Evolutionary conservation across 1,140 invertebrate genomes (phyloP).

Genomic region (Acromyrmex heyeri): DNA sequence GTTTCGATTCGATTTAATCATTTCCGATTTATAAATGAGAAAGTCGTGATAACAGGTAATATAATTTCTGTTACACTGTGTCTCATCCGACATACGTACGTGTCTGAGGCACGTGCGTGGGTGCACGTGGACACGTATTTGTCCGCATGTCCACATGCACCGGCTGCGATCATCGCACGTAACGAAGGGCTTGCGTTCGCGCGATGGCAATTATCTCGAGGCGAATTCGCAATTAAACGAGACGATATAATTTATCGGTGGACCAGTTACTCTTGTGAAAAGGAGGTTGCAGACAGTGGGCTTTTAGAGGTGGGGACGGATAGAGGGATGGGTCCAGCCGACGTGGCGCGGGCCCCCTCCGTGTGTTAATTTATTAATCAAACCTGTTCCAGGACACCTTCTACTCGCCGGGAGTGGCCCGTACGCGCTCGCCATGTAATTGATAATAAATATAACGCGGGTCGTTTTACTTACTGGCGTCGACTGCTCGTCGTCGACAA

Average conservation of each 20-base stretch:
- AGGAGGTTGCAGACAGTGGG: conserved; percentile 39
- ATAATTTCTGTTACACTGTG: neutral
- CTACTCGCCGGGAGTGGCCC: conserved; percentile 50
- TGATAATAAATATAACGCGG: conserved; percentile 68
- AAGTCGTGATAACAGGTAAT: conserved; percentile 15
- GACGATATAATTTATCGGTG: conserved; percentile 68
- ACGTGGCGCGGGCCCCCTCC: conserved; percentile 50
- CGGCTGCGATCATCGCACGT: conserved; percentile 32
- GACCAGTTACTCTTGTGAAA: conserved; percentile 57
- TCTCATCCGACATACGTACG: neutral
- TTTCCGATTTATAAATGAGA: conserved; percentile 9
- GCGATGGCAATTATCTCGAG: conserved; percentile 64
- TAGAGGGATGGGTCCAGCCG: neutral
- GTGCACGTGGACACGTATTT: conserved; percentile 38
- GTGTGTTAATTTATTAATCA: conserved; percentile 71
- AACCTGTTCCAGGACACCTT: conserved; percentile 68
- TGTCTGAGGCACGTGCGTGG: conserved; percentile 34
- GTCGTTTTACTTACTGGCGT: conserved; percentile 58
- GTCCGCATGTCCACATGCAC: conserved; percentile 27
- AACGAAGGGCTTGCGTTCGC: conserved; percentile 41
- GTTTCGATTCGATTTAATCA: conserved; percentile 10
- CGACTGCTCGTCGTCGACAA: conserved; percentile 56
- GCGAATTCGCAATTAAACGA: conserved; percentile 67
- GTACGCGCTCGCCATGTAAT: conserved; percentile 63
- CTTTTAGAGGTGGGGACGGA: neutral